phyloP scores from a whole-genome alignment of 2,888 invertebrate species.

The Holacanthella duospinosa region DNA sequence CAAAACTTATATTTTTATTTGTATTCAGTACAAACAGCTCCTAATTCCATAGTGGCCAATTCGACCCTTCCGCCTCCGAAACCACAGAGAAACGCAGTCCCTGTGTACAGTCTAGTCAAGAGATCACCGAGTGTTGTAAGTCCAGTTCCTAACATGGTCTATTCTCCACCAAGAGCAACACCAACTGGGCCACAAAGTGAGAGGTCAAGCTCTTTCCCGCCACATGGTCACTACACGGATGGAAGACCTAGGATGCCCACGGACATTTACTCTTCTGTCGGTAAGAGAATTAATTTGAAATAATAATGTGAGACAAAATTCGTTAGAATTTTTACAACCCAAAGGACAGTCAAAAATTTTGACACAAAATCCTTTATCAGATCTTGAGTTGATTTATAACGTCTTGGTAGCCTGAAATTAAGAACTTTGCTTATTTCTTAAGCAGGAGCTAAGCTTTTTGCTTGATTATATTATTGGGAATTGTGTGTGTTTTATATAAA shows the following conservation, averaged over 20 bases:
- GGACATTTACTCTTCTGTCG: slow-evolving; percentile 5
- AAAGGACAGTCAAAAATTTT: too few relatives aligned
- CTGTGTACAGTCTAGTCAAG: slow-evolving; percentile 11
- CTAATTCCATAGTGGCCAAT: slow-evolving; percentile 7
- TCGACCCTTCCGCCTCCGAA: slow-evolving; percentile 10
- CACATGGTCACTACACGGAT: slow-evolving; percentile 5
- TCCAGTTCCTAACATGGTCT: slow-evolving; percentile 8
- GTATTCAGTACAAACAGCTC: slow-evolving; percentile 4
- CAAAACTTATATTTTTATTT: not conserved
- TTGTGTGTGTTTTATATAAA: too few relatives aligned
- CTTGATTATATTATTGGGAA: too few relatives aligned
- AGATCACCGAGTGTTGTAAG: slow-evolving; percentile 2
- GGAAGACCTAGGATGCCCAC: not conserved
- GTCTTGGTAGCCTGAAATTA: too few relatives aligned
- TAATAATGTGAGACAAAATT: too few relatives aligned
- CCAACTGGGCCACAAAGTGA: not conserved
- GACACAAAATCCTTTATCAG: too few relatives aligned
- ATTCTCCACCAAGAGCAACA: slow-evolving; percentile 7
- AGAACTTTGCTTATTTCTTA: too few relatives aligned
- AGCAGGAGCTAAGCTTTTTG: too few relatives aligned
- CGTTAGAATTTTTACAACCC: too few relatives aligned
- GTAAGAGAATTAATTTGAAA: too few relatives aligned
- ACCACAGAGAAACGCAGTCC: slow-evolving; percentile 6
- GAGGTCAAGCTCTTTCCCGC: slow-evolving; percentile 11
- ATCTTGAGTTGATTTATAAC: too few relatives aligned